Base-by-base conservation (phyloP, 2,888 invertebrate genomes). In the Holacanthella duospinosa region DNA sequence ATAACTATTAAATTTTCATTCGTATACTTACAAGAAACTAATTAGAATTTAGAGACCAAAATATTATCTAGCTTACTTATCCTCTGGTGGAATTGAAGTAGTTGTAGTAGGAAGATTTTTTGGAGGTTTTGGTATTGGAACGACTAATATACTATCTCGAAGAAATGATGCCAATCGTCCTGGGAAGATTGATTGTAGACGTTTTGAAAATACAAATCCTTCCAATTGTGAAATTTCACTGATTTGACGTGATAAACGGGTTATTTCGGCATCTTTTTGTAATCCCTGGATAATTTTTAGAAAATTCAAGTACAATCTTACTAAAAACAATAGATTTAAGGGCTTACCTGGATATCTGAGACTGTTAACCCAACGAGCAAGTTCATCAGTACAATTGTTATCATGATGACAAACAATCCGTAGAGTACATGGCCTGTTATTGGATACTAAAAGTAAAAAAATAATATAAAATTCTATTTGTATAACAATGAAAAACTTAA, bases 381-480 rank as follows among this genome's bases (percentile, higher is more conserved):
- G 36, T 69, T 69, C 68, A 69, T 70, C 12, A 72, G 63, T 2
- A 72, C 71, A 44, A 72, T 69, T 1, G 71, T 72, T 16, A 72
- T 70, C 69, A 72, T 72, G 4, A 72, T 68, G 12, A 72, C 71
- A 63, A 72, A 72, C 9, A 69, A 69, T 26, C 71, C 71, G 53
- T 70, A 72, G 9, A 72, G 61, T 56, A 72, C 65, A 53, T 72
- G 71, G 0, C 70, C 71, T 9, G 71, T 70, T 1, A 71, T 63
- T 25, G 70, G 68, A 44, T 66, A 66, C 12, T 48, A 48, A 48
- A 48, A 21, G 28, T 29, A 43, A 59, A 43, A 44, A 26, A 25
- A 4, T 24, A 21, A 48, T 48, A 71, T 63, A 21, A 68, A 67
- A 44, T 66, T 65, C 12, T 48, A 48, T 16, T 16, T 4, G 28